Base-by-base conservation (phyloP, 2,113 vertebrate genomes). In the Vidua macroura region DNA sequence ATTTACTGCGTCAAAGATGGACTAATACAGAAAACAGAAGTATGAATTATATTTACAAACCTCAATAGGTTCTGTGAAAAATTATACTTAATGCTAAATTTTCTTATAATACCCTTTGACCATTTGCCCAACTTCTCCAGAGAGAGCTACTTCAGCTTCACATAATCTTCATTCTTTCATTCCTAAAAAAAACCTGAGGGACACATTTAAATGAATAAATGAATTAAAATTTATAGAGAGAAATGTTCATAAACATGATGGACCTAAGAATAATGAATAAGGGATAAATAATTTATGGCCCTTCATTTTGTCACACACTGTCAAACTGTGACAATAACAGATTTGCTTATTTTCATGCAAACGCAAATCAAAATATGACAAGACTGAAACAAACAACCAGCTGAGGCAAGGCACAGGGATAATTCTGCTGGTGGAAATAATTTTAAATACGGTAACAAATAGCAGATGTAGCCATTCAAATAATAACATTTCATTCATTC, bases 271-370 rank as follows among this genome's bases (percentile, higher is more conserved):
- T 82, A 95, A 83, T 87, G 70, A 93, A 84, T 85, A 44, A 90
- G 39, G 33, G n/a, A 69, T 88, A 95, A 96, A 97, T 91, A 88
- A 95, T 84, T 96, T 83, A 87, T 87, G 73, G 43, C 37, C 72
- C 94, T 96, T 92, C 46, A 75, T 87, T 97, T 90, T 94, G 53
- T 87, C 76, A 95, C 60, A 91, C 41, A 8, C 78, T 96, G 88
- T 88, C 92, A 96, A 91, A 91, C 63, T 78, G 30, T 88, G 86
- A 88, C 68, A 92, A 51, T 74, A 95, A 96, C 60, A 94, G 33
- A 96, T 92, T 91, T 92, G 67, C 44, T 74, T 89, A 80, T 94
- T 96, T 93, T 73, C 48, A 69, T 60, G 63, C 56, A 94, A 83
- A 83, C 9, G 4, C 74, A 92, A 90, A 96, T 96, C 58, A 88